Evolutionary conservation across 2,113 vertebrate species (phyloP).

Genomic region (Triplophysa tibetana): DNA sequence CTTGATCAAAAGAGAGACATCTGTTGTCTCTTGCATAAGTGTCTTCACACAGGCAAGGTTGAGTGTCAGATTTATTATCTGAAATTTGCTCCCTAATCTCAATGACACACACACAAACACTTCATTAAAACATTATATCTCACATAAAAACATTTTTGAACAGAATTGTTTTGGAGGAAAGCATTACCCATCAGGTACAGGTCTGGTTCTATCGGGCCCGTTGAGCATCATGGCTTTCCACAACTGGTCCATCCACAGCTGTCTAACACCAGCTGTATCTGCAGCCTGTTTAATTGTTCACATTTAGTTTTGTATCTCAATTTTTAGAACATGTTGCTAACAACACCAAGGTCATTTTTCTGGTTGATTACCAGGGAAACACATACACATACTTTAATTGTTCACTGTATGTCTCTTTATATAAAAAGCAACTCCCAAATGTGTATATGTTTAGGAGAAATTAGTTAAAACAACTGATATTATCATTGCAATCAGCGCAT

Average conservation of each 20-base stretch:
- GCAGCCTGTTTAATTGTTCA: slow-evolving; percentile 62
- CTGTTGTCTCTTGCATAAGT: neutral
- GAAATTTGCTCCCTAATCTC: slow-evolving; percentile 8
- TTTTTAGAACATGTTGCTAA: too few species aligned
- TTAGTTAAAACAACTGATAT: too few species aligned
- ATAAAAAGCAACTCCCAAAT: too few species aligned
- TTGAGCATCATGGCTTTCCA: slow-evolving; percentile 72
- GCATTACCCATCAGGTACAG: slow-evolving; percentile 55
- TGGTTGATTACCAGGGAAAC: too few species aligned
- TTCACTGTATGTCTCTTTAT: too few species aligned
- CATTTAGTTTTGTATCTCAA: too few species aligned
- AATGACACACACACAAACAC: slow-evolving; percentile 27
- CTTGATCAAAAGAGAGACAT: slow-evolving; percentile 3
- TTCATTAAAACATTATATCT: neutral
- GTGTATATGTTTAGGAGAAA: too few species aligned
- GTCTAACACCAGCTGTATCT: slow-evolving; percentile 66
- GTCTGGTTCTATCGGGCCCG: neutral
- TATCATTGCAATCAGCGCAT: too few species aligned
- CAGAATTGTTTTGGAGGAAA: neutral
- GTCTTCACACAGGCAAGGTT: neutral
- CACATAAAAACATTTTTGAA: neutral
- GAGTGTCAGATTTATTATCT: slow-evolving; percentile 4
- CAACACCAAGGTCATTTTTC: too few species aligned
- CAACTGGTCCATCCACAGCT: slow-evolving; percentile 68
- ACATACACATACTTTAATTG: too few species aligned